These are phyloP conservation scores for Pseudomyrmex sp. DNA, from an alignment of 1,140 invertebrate species.

Conservation along the genomic window DNA sequence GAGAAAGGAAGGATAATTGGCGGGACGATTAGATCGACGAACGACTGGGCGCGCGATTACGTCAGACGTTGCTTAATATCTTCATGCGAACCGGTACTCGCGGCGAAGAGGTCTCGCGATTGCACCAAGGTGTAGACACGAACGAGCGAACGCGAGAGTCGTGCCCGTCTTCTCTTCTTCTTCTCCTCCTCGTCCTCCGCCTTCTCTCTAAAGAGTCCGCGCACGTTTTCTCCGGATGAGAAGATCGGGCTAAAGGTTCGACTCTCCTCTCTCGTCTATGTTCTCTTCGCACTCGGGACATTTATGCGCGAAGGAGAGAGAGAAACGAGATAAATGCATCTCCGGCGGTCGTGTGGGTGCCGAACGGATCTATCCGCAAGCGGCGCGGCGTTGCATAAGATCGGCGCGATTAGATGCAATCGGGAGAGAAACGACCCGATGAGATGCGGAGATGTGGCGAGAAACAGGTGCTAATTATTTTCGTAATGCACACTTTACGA, in stretches of 20 bases:
- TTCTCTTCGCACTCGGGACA: conserved; percentile 25
- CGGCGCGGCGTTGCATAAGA: conserved; percentile 22
- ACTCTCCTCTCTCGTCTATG: conserved; percentile 13
- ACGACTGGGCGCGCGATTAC: conserved; percentile 69
- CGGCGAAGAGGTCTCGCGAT: conserved; percentile 52
- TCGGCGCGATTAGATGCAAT: conserved; percentile 25
- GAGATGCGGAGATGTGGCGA: neutral
- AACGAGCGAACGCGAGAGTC: conserved; percentile 30
- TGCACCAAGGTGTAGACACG: conserved; percentile 57
- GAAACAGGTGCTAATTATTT: conserved; percentile 16
- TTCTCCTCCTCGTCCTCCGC: neutral
- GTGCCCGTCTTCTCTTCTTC: conserved; percentile 29
- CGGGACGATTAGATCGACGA: conserved; percentile 51
- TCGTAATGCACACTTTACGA: neutral
- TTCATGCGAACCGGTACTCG: conserved; percentile 61
- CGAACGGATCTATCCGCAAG: conserved; percentile 35
- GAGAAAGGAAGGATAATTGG: conserved; percentile 42
- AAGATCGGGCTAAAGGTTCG: conserved; percentile 54
- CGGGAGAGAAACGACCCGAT: neutral
- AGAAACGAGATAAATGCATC: conserved; percentile 47
- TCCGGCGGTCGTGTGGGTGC: conserved; percentile 40
- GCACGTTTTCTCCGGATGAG: conserved; percentile 58
- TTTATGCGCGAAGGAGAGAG: conserved; percentile 36
- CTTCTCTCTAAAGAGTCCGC: conserved; percentile 24
- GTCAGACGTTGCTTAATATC: conserved; percentile 77